A percentile compares a stretch with the other conserved stretches of the same genome.
phyloP scores from a whole-genome alignment of 2,888 invertebrate species.

The Hypercompe scribonia region DNA sequence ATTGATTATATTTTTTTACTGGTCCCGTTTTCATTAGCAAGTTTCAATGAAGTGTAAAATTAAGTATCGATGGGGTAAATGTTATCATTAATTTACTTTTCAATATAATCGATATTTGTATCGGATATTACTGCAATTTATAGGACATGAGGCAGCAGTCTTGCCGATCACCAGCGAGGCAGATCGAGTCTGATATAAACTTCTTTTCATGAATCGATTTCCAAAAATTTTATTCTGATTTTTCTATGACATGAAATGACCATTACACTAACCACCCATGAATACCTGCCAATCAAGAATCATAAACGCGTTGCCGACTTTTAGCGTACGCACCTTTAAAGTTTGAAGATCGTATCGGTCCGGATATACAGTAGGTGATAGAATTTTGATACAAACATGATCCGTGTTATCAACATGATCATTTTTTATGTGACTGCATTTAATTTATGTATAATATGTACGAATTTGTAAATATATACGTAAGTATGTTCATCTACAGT shows the following conservation, averaged over 20 bases:
- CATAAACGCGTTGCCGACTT: too few species aligned
- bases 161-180: not conserved
- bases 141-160: not conserved
- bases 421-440: too few species aligned
- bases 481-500: too few species aligned
- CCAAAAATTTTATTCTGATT: not conserved
- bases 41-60: not conserved
- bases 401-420: too few species aligned
- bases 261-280: too few species aligned
- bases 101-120: not conserved
- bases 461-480: too few species aligned
- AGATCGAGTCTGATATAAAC: not conserved
- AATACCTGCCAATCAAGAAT: too few species aligned
- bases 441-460: too few species aligned
- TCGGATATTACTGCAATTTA: constrained; percentile 6
- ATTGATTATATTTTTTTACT: not conserved
- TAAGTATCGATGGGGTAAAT: not conserved
- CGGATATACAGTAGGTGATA: too few species aligned
- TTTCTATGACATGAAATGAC: not conserved
- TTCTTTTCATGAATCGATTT: not conserved
- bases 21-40: not conserved
- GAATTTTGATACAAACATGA: too few species aligned
- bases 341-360: too few species aligned
- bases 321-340: too few species aligned
- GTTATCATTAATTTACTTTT: not conserved